Evolutionary conservation across 2,797 vertebrate species (phyloP), one percentile per base, ranked within the genome.

Genomic region (Sebastes vulpes): DNA sequence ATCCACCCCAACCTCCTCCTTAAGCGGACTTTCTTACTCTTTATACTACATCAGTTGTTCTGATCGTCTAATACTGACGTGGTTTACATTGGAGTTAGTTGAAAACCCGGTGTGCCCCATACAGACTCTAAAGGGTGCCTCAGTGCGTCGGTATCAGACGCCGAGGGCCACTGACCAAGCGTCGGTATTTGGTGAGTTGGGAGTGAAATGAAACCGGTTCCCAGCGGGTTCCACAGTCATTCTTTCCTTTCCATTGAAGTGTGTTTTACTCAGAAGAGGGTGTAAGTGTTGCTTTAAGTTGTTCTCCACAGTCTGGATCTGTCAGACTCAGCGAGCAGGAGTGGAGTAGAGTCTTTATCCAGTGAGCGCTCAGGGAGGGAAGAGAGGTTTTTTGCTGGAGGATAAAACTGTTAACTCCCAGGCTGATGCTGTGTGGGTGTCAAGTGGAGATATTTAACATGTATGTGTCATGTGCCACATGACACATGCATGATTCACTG

Each of bases 301-400:
- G 25, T 67, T 60, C 66, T 48, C 58, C 25, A 6, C 31, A 29
- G 61, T 57, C 52, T 73, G 80, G 77, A 66, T 67, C 65, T 81
- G 85, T 81, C 85, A 83, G 63, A 77, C 18, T 3, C 25, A 73
- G 70, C 68, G 74, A 84, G 46, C 32, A 42, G 65, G 32, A 70
- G 35, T 12, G 23, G 11, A 67, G 65, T 11, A 2, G 58, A 84
- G 65, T 78, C 69, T 78, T 63, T 74, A 60, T 75, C 61, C 35
- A 10, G 64, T 6, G 54, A 57, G 69, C 32, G 66, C 67, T 86
- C 25, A 3, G 57, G 52, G 63, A 59, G 58, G 60, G 4, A 71
- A 38, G 68, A 57, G 60, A 70, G 58, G 35, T 29, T 82, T 82
- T 73, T 60, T 58, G 75, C 85, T 86, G 31, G 53, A 84, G 82